Evolutionary conservation across 2,888 invertebrate species (phyloP), one percentile per base, ranked within the genome.

Genomic region (Dyspetes luteomarginatus): DNA sequence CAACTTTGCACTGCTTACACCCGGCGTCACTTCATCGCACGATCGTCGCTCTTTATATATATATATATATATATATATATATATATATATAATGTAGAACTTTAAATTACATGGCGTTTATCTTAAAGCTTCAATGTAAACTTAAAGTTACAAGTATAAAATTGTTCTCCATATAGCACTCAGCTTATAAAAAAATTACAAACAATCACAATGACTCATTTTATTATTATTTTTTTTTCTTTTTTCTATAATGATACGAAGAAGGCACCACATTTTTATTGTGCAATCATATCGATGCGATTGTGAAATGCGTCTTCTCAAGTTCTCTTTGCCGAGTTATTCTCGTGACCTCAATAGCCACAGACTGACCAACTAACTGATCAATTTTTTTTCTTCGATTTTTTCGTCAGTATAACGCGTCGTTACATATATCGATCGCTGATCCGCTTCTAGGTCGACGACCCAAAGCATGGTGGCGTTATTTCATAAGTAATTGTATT

Each of bases 361-460:
- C 55, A 43, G 36, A 62, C 50, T 72, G 72, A 72, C 68, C 62
- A 55, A 26, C 50, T n/a, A 67, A 71, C 56, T 77, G 76, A 64
- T 64, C 56, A 77, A 65, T 82, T 78, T 79, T 58, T 77, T 58
- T 72, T 62, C 15, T 50, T 64, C 36, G 30, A 4, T 52, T 64
- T 52, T 52, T 52, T 64, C 19, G 26, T 1, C 41, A 36, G 69
- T 30, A n/a, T n/a, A 55, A 64, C 30, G 55, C 64, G 73, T 65
- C 68, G 68, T 74, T 62, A n/a, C n/a, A n/a, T 62, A 24, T 72
- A 84, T 84, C 78, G 84, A 84, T 83, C 72, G 50, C 64, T 24
- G 78, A 85, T 78, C 78, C 62, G 45, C 71, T 55, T 69, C 15
- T 78, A 45, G 83, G 82, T 82, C 84, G 74, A 82, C 78, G 83